phyloP scores from a whole-genome alignment of 2,113 vertebrate species.

The Puma concolor region DNA sequence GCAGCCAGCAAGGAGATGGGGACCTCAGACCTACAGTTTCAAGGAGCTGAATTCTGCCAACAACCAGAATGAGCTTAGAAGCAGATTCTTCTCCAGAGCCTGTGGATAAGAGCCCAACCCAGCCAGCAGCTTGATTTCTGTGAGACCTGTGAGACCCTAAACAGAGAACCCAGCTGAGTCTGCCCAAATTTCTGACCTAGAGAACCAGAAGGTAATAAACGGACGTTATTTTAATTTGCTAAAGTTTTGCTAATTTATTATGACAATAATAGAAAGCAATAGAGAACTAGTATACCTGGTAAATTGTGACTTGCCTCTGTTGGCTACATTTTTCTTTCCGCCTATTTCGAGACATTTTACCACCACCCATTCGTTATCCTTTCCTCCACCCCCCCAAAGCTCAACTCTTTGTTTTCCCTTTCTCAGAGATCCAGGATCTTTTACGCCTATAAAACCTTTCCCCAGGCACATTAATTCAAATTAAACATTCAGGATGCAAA shows the following conservation, averaged over 20 bases:
- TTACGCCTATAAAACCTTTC: background rate
- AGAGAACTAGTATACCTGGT: background rate
- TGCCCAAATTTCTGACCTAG: background rate
- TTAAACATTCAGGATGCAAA: background rate
- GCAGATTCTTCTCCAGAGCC: background rate
- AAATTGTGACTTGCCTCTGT: background rate
- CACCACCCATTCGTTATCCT: background rate
- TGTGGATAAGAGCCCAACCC: background rate
- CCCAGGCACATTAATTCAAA: background rate
- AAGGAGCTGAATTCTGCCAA: background rate
- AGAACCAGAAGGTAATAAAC: background rate
- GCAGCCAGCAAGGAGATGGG: background rate
- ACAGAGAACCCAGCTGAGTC: background rate
- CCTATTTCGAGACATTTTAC: background rate
- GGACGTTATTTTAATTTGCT: background rate
- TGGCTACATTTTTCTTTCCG: background rate
- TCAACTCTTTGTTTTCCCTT: background rate
- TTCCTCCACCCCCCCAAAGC: background rate
- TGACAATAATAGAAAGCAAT: background rate
- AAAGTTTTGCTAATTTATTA: background rate
- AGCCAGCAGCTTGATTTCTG: background rate
- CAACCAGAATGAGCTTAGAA: background rate
- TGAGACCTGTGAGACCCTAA: background rate
- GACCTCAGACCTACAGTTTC: background rate
- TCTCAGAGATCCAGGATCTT: background rate